Base-by-base conservation (phyloP, 2,797 vertebrate species). In the Rhinoraja longicauda region DNA sequence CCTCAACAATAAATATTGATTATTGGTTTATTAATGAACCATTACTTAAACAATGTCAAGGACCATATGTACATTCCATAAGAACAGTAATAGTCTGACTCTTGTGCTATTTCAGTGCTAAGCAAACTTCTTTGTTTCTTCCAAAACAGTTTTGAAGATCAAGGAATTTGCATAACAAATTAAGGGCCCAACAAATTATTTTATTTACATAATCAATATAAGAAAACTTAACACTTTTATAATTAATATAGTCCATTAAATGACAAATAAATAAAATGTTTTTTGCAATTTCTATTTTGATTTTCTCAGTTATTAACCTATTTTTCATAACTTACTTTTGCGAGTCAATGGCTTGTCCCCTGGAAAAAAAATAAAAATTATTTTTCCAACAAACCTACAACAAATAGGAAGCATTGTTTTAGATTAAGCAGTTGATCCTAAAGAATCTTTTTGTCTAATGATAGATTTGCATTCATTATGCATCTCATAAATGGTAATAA, bases 311-410 rank as follows among this genome's bases (percentile, higher is more conserved):
- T 26, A 17, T 45, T 29, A 73, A 39, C 24, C 26, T 53, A 1
- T 67, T 29, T 92, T 92, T 92, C 26, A 29, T 92, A 53, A 97
- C 97, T 97, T 96, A 97, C 97, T 95, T 96, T 97, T 97, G 90
- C 95, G 95, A 93, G 96, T 96, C 90, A 97, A 97, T 96, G 97
- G 97, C 96, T 96, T 93, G 39, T 96, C 97, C 94, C 96, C 97
- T 97, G 94, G 90, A 90, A 93, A 90, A 93, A 94, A 93, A 67
- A 92, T 78, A n/a, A 93, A 93, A 7, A 10, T 75, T 57, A 75
- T 15, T 53, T 92, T 67, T 88, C 59, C n/a, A 67, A 67, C 62
- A 67, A 88, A 73, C 26, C 29, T 75, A 26, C 70, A 39, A 17
- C 4, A 45, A 75, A 53, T 45, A 75, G 29, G 64, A 92, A 73